Evolutionary conservation across 1,140 invertebrate genomes (phyloP).

Genomic region (Lamellibrachia luymesi): DNA sequence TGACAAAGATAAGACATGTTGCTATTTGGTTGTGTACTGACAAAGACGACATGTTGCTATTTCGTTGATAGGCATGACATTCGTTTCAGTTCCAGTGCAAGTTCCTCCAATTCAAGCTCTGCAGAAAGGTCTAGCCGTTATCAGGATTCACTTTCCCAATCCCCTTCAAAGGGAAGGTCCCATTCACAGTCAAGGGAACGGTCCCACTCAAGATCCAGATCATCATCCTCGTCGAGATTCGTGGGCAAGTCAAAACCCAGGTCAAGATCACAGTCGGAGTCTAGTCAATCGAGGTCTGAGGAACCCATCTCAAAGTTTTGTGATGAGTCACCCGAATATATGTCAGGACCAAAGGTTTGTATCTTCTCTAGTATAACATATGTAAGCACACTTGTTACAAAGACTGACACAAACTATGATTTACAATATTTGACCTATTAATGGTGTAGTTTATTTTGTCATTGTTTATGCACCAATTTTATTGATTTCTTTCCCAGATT

Average conservation of each 20-base stretch:
- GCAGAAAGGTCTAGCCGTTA: not conserved
- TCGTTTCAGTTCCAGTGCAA: not conserved
- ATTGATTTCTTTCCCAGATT: too few relatives aligned
- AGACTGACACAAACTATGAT: too few relatives aligned
- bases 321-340: not conserved
- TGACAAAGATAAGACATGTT: too few relatives aligned
- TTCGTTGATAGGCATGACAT: not conserved
- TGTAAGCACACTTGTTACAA: not conserved
- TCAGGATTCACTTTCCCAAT: too few relatives aligned
- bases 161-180: not conserved
- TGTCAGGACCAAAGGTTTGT: not conserved
- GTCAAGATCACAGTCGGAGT: not conserved
- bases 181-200: not conserved
- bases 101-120: not conserved
- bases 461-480: too few relatives aligned
- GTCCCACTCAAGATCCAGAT: not conserved
- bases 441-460: too few relatives aligned
- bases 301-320: not conserved
- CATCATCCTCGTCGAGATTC: not conserved
- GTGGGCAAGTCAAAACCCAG: not conserved
- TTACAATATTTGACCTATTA: too few relatives aligned
- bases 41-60: not conserved
- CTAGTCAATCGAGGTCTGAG: not conserved
- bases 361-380: not conserved
- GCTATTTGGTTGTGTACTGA: too few relatives aligned